Evolutionary conservation across 2,113 vertebrate species (phyloP), one percentile per base, ranked within the genome.

Genomic region (Seriola rivoliana): DNA sequence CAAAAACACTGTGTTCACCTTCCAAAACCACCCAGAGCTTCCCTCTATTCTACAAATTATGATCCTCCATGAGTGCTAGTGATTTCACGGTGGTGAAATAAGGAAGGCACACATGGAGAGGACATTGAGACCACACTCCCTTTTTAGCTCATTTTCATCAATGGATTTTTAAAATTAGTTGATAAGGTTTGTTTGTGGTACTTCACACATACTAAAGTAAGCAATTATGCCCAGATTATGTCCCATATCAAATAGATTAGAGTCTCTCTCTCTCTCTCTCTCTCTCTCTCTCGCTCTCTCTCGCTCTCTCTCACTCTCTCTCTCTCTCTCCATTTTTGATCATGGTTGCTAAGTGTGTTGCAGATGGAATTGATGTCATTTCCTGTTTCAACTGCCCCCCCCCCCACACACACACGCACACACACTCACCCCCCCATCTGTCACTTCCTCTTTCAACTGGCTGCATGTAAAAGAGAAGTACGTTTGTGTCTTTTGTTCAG

Each of bases 391-490:
- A 25, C 32, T 42, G 55, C 55, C 74, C 59, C 63, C 48, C n/a
- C 74, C 40, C 81, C 74, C 77, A 48, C 65, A 23, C 23, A 23
- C 23, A 23, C 23, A 29, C 29, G 2, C 29, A 29, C 29, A 2
- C 29, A 29, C 29, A 29, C 29, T 2, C 74, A 55, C 63, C 77
- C 42, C 60, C 25, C 63, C 64, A 71, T 80, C 76, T 86, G 68
- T 69, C 80, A 90, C 90, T 93, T 95, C 93, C 94, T 93, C 87
- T 89, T 92, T 92, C 78, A 79, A 64, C 69, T 84, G 66, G 81
- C 89, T 88, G 90, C 80, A 46, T 84, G 74, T 90, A 68, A 88
- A 86, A 84, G 67, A 88, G 85, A 93, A 91, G 86, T 93, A 84
- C 71, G 88, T 88, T 90, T 11, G 50, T 57, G 80, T 71, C 91